phyloP scores from a whole-genome alignment of 2,797 vertebrate genomes.

The Cuculus canorus region DNA sequence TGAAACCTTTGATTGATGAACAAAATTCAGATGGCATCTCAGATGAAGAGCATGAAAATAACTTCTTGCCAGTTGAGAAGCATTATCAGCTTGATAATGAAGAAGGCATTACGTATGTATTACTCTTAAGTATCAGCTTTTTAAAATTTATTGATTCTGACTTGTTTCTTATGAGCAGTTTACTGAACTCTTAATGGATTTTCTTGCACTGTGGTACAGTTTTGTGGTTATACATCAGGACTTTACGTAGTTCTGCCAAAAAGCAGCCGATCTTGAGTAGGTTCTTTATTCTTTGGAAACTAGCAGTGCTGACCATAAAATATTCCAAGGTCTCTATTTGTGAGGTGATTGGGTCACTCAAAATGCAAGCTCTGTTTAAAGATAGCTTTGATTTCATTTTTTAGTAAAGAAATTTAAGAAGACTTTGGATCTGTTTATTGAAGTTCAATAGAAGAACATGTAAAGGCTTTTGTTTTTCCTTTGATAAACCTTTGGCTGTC shows the following conservation, averaged over 20 bases:
- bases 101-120: conserved; percentile 84
- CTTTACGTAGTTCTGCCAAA: background rate
- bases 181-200: background rate
- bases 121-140: background rate
- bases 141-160: background rate
- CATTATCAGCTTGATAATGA: conserved; percentile 73
- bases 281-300: background rate
- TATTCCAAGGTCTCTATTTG: background rate
- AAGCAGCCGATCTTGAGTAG: background rate
- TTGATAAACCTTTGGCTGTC: background rate
- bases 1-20: conserved; percentile 86
- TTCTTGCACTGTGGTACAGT: background rate
- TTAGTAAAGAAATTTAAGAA: background rate
- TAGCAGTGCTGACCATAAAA: background rate
- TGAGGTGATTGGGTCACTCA: background rate
- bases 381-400: background rate
- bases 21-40: conserved; percentile 77
- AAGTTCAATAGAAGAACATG: background rate
- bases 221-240: background rate
- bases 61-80: conserved; percentile 73
- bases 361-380: background rate
- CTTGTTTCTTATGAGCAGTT: background rate
- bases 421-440: background rate
- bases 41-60: conserved; percentile 78
- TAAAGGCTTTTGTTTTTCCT: background rate